Evolutionary conservation across 2,888 invertebrate genomes (phyloP).

Genomic region (Hirtodrosophila trivittata): DNA sequence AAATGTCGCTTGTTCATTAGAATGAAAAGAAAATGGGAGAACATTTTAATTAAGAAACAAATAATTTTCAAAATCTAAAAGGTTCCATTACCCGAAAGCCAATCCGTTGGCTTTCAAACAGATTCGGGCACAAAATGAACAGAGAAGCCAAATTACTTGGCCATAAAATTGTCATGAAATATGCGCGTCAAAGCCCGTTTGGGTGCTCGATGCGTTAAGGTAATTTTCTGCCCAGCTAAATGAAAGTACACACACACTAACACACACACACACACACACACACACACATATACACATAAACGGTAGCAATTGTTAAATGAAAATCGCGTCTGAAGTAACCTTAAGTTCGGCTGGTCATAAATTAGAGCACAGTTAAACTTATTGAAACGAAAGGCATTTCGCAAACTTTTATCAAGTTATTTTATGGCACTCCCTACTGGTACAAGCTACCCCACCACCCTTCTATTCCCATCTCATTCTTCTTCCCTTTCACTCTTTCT

Average conservation of each 20-base stretch:
- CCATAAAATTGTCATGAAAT: slow-evolving; percentile 65
- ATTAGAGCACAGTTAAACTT: slow-evolving; percentile 61
- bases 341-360: slow-evolving; percentile 55
- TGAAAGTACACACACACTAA: not conserved
- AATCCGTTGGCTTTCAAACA: too few species aligned
- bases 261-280: too few species aligned
- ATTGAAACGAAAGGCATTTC: slow-evolving; percentile 43
- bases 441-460: slow-evolving; percentile 2
- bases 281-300: not conserved
- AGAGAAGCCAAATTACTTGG: too few species aligned
- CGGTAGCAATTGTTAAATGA: slow-evolving; percentile 44
- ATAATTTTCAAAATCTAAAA: slow-evolving; percentile 54
- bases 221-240: slow-evolving; percentile 14
- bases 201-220: slow-evolving; percentile 24
- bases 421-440: slow-evolving; percentile 57
- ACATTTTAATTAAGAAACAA: slow-evolving; percentile 67
- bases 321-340: slow-evolving; percentile 33
- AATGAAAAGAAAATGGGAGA: slow-evolving; percentile 19
- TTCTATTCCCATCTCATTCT: not conserved
- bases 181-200: slow-evolving; percentile 44
- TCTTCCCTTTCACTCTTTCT: too few species aligned
- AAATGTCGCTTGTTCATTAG: too few species aligned
- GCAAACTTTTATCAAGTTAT: slow-evolving; percentile 66
- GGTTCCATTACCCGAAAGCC: too few species aligned
- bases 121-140: slow-evolving; percentile 44